These are phyloP conservation scores for Danaus plexippus DNA, from an alignment of 1,140 invertebrate species.

Conservation along the genomic window DNA sequence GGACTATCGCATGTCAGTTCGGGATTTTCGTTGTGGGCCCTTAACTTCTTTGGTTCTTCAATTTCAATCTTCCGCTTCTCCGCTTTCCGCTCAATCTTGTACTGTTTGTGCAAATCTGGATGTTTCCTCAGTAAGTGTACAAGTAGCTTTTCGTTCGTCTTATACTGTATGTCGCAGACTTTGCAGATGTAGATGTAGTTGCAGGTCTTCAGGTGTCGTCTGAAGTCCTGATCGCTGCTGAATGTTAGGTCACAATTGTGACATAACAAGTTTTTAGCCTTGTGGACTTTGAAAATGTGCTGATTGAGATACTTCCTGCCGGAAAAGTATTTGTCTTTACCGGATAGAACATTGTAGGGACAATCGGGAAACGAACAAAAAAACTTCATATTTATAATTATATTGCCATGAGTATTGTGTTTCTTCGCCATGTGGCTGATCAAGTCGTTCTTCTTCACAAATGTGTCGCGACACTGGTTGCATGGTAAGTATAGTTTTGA, in stretches of 20 bases:
- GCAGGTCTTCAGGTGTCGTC: slow-evolving; percentile 38
- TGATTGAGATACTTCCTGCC: slow-evolving; percentile 51
- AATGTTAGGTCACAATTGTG: slow-evolving; percentile 29
- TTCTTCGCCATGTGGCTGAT: slow-evolving; percentile 31
- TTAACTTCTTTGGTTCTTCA: slow-evolving; percentile 20
- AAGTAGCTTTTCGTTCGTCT: slow-evolving; percentile 36
- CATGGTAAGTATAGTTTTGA: slow-evolving; percentile 37
- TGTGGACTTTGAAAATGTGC: slow-evolving; percentile 51
- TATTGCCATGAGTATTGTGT: slow-evolving; percentile 27
- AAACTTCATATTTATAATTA: slow-evolving; percentile 34
- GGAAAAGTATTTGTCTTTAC: slow-evolving; percentile 34
- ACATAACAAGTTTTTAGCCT: slow-evolving; percentile 27
- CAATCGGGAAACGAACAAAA: slow-evolving; percentile 34
- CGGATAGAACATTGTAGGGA: slow-evolving; percentile 25
- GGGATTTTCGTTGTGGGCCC: slow-evolving; percentile 17
- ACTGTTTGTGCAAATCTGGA: slow-evolving; percentile 42
- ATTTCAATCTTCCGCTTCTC: slow-evolving; percentile 29
- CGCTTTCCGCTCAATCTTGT: slow-evolving; percentile 39
- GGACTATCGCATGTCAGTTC: slow-evolving; percentile 40
- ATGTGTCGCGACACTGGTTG: slow-evolving; percentile 36
- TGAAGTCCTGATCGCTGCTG: slow-evolving; percentile 18
- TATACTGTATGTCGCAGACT: slow-evolving; percentile 37
- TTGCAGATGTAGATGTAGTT: slow-evolving; percentile 34
- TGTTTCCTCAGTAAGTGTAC: slow-evolving; percentile 50
- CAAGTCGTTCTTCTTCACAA: slow-evolving; percentile 37